Evolutionary conservation across 2,113 vertebrate species (phyloP).

Genomic region (Chunga burmeisteri): DNA sequence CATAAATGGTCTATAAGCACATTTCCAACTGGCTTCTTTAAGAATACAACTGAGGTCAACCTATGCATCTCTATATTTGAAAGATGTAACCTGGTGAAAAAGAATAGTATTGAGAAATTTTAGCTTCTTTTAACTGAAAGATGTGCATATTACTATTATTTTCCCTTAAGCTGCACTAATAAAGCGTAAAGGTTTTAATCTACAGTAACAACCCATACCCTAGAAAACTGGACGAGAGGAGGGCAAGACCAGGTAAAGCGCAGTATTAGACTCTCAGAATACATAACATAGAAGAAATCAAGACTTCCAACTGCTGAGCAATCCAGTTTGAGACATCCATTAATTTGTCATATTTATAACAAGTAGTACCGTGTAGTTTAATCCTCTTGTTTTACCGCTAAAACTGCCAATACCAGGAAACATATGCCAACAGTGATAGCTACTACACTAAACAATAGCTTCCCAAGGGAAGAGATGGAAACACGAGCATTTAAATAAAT

Average conservation of each 20-base stretch:
- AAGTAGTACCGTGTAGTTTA: neutral
- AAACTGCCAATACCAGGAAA: neutral
- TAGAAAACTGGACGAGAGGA: neutral
- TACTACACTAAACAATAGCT: neutral
- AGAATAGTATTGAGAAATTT: neutral
- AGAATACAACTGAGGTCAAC: neutral
- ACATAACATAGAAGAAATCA: neutral
- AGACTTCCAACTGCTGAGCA: neutral
- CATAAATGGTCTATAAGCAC: neutral
- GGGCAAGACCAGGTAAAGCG: neutral
- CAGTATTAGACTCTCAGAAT: neutral
- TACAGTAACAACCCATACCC: neutral
- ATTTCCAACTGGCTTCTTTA: neutral
- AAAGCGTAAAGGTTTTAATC: neutral
- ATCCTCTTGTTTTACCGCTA: neutral
- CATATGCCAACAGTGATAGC: neutral
- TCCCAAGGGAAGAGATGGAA: slow-evolving; percentile 1
- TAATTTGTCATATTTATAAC: neutral
- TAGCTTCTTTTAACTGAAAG: neutral
- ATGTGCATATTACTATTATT: neutral
- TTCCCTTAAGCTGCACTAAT: neutral
- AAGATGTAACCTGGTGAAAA: neutral
- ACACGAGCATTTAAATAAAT: neutral
- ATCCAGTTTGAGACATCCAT: neutral
- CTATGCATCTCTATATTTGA: neutral